These are phyloP conservation scores for Drosophila bocki DNA, from an alignment of 1,140 invertebrate species.

Conservation along the genomic window DNA sequence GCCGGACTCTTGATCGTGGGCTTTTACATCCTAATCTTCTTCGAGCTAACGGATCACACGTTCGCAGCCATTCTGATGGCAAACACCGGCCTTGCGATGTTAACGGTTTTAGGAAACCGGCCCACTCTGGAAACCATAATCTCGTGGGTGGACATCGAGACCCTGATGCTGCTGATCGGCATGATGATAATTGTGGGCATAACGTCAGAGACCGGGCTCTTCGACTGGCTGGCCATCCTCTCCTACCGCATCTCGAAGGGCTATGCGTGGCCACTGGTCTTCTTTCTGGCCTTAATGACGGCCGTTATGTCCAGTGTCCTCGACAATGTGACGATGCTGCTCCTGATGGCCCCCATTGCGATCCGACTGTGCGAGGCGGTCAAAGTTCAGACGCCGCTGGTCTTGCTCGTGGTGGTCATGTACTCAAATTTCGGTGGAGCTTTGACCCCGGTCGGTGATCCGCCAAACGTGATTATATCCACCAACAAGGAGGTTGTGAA, in stretches of 20 bases:
- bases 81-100: conserved; percentile 89
- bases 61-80: conserved; percentile 92
- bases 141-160: conserved; percentile 94
- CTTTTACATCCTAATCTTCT: conserved; percentile 93
- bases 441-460: conserved; percentile 94
- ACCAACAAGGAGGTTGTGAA: conserved; percentile 87
- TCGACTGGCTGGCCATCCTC: conserved; percentile 91
- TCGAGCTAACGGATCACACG: conserved; percentile 92
- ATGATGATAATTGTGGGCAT: conserved; percentile 96
- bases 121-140: conserved; percentile 90
- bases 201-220: conserved; percentile 93
- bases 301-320: conserved; percentile 92
- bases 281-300: conserved; percentile 91
- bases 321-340: conserved; percentile 94
- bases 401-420: conserved; percentile 91
- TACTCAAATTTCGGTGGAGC: conserved; percentile 95
- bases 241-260: conserved; percentile 90
- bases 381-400: conserved; percentile 91
- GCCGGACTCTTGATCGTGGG: conserved; percentile 89
- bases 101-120: conserved; percentile 89
- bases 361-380: conserved; percentile 95
- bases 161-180: conserved; percentile 92
- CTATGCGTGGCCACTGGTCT: conserved; percentile 92
- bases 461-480: conserved; percentile 95
- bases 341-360: conserved; percentile 94